phyloP scores from a whole-genome alignment of 2,797 vertebrate genomes.

The Phaenicophaeus curvirostris region DNA sequence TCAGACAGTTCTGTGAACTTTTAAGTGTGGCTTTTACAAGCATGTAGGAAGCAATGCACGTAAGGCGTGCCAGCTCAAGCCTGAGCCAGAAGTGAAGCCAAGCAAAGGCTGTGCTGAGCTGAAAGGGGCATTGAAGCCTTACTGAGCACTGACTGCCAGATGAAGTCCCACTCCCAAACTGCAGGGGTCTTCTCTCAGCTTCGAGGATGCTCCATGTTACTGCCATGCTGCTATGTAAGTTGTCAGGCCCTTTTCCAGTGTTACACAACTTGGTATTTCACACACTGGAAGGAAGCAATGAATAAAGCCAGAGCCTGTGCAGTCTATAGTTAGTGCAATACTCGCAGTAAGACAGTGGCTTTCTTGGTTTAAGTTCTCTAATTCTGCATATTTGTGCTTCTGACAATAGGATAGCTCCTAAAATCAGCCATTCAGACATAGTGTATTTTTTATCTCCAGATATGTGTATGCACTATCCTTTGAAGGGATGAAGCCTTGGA shows the following conservation, averaged over 20 bases:
- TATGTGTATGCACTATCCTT: not conserved
- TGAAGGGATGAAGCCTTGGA: not conserved
- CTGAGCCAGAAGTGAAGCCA: accelerated
- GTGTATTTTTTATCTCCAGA: not conserved
- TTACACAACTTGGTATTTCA: not conserved
- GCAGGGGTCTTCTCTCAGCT: not conserved
- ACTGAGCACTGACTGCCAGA: not conserved
- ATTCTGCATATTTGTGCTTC: not conserved
- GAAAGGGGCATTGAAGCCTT: accelerated
- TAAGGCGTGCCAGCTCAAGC: not conserved
- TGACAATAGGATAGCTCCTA: not conserved
- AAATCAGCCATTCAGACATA: not conserved
- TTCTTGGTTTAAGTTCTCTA: not conserved
- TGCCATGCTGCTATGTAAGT: not conserved
- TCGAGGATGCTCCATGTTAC: not conserved
- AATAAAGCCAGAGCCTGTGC: not conserved
- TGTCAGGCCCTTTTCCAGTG: not conserved
- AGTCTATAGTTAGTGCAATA: not conserved
- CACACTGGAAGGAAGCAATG: not conserved
- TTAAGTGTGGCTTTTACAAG: accelerated
- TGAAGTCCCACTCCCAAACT: not conserved
- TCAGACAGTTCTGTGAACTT: not conserved
- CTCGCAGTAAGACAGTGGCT: not conserved
- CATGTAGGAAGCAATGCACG: accelerated
- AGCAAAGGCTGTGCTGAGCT: not conserved